Conservation (phyloP, 2,113 vertebrate genomes). For the Megaptera novaeangliae region DNA sequence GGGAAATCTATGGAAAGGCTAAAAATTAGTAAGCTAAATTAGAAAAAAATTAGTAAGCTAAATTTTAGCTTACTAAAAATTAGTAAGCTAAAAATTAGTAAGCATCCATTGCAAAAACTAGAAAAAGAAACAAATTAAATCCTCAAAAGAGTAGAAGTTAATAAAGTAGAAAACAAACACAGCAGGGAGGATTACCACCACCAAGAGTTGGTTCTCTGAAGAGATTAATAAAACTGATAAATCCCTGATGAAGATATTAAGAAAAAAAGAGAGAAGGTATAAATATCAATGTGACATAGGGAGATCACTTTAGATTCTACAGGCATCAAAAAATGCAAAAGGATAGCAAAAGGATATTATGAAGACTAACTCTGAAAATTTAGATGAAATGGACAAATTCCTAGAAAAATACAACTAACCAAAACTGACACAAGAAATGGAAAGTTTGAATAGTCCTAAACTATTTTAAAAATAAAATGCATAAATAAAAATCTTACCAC, state of each 20-base stretch:
- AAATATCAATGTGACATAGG: background rate
- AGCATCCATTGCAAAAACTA: background rate
- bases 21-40: background rate
- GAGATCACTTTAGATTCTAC: background rate
- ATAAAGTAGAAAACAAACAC: background rate
- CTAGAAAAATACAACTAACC: background rate
- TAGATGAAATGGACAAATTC: background rate
- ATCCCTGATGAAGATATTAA: background rate
- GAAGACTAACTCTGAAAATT: background rate
- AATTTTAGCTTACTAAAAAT: too few species aligned
- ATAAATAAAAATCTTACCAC: background rate
- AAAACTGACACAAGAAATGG: background rate
- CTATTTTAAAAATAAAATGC: background rate
- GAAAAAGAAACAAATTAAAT: background rate
- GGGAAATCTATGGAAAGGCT: background rate
- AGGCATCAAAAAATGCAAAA: background rate
- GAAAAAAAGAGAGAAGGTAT: background rate
- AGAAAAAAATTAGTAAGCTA: too few species aligned
- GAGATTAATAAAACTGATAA: background rate
- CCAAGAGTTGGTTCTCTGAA: background rate
- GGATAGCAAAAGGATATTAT: background rate
- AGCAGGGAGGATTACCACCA: background rate
- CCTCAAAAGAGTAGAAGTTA: background rate
- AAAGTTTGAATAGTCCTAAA: background rate
- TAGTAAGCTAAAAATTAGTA: background rate